Evolutionary conservation across 2,888 invertebrate genomes (phyloP), one percentile per base, ranked within the genome.

Genomic region (Diaperis boleti): DNA sequence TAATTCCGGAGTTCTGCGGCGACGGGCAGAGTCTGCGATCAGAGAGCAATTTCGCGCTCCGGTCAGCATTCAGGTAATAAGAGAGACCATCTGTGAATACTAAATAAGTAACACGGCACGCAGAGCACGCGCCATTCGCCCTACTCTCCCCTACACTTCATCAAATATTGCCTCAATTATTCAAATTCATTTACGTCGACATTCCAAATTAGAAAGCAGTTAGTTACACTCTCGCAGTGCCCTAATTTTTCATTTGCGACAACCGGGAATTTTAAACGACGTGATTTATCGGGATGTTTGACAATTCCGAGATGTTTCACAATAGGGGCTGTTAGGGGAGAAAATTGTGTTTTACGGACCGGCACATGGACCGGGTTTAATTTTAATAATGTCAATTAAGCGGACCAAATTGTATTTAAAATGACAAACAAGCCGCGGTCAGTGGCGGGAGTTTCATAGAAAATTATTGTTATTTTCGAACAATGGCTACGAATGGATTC

Each of bases 31-130:
- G 39, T 45, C 35, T 52, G 44, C 65, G 68, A 70, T 67, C 68
- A 61, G 64, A 55, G 64, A 62, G 69, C 71, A 72, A 74, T 72
- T 74, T 74, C 67, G 71, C 71, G 72, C 72, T 69, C 71, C 69
- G 72, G 72, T 72, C 73, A 74, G 72, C 71, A 69, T 74, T 63
- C 70, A 72, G 69, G 71, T 72, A 70, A 72, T 68, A 68, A 68
- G 68, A 60, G 67, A 61, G 39, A 66, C 66, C 64, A 57, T 69
- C 64, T 65, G 60, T 69, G 73, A 72, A 74, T 74, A 70, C 72
- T 69, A 72, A 73, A 73, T 69, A 69, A 66, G 63, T 29, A 18
- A 17, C 59, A 59, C 29, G 49, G 66, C 67, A 69, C 66, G 67
- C 65, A 66, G 44, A 61, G 54, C 66, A 62, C 67, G 66, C 47